These are phyloP conservation scores for Upupa epops DNA, from an alignment of 2,113 vertebrate species.

Conservation along the genomic window DNA sequence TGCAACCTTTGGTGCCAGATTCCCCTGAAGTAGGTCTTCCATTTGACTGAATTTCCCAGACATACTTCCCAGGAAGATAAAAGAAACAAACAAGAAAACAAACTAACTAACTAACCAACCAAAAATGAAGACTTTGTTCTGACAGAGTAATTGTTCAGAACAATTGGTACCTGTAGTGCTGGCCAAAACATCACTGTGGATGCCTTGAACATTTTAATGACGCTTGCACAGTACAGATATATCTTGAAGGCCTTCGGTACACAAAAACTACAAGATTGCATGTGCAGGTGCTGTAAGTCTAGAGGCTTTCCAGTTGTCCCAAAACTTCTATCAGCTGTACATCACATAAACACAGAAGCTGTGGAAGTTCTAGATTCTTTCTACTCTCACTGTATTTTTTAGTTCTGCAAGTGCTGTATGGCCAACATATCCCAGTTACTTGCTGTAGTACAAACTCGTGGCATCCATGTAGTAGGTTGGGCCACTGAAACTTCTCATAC, in stretches of 20 bases:
- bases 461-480: not conserved
- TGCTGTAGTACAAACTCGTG: rapidly evolving
- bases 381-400: not conserved
- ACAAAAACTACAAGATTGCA: not conserved
- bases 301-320: not conserved
- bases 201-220: not conserved
- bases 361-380: not conserved
- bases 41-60: not conserved
- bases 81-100: not conserved
- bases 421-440: not conserved
- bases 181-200: not conserved
- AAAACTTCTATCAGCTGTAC: not conserved
- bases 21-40: not conserved
- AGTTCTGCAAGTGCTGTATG: not conserved
- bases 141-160: not conserved
- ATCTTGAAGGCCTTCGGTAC: not conserved
- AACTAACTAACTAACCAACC: not conserved
- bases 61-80: not conserved
- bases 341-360: not conserved
- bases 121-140: not conserved
- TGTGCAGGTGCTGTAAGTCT: not conserved
- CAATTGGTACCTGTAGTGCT: not conserved
- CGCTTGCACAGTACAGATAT: not conserved
- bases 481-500: not conserved
- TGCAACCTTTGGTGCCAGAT: not conserved